Percentiles rank a stretch among this genome's conserved stretches.
Conservation (phyloP, 2,888 invertebrate genomes). For the Eupelmus urozonus region DNA sequence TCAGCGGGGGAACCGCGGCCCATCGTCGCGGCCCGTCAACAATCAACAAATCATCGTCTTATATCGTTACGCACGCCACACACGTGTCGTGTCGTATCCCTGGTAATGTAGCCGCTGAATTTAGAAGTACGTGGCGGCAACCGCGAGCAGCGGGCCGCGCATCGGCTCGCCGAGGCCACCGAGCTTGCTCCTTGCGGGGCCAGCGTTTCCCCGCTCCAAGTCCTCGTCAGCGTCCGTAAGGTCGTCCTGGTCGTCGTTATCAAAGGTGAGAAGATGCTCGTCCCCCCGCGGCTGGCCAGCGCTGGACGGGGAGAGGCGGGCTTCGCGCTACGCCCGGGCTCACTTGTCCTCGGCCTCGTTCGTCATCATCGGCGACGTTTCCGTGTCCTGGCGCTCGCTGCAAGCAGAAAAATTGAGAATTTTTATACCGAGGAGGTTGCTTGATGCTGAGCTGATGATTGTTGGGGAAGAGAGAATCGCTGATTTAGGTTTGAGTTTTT, state of each 20-base stretch:
- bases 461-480: too few relatives aligned
- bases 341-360: constrained; percentile 75
- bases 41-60: background rate
- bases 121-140: constrained; percentile 68
- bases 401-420: constrained; percentile 68
- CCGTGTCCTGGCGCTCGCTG: constrained; percentile 75
- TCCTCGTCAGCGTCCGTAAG: constrained; percentile 60
- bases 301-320: constrained; percentile 38
- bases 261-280: constrained; percentile 28
- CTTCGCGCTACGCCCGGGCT: constrained; percentile 49
- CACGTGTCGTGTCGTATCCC: too few relatives aligned
- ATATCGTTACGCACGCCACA: background rate
- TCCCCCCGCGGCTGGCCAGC: constrained; percentile 61
- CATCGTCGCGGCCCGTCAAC: background rate
- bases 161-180: constrained; percentile 62
- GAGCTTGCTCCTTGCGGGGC: too few relatives aligned
- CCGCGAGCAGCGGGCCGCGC: constrained; percentile 31
- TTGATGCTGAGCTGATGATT: too few relatives aligned
- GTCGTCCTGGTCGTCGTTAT: constrained; percentile 52
- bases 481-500: too few relatives aligned
- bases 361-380: constrained; percentile 63
- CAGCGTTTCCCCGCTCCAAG: constrained; percentile 52
- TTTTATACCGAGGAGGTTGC: too few relatives aligned
- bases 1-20: too few relatives aligned
- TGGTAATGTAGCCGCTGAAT: background rate